Evolutionary conservation across 2,888 invertebrate genomes (phyloP).

Genomic region (Parapristionchus giblindavisi): DNA sequence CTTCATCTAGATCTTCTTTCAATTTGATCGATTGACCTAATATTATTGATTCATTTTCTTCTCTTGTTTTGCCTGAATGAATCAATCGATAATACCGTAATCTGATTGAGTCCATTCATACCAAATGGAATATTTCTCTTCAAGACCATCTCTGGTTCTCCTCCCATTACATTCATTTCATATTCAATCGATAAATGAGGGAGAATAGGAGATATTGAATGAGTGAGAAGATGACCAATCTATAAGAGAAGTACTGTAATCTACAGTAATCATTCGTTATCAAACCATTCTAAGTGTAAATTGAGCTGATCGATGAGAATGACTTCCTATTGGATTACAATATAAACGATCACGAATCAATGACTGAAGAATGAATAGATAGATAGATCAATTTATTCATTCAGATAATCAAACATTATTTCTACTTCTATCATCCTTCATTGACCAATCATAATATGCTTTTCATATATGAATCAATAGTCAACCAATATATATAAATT

Average conservation of each 20-base stretch:
- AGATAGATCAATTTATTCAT: not conserved
- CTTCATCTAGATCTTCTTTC: slow-evolving; percentile 33
- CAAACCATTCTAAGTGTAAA: slow-evolving; percentile 54
- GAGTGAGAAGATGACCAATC: slow-evolving; percentile 42
- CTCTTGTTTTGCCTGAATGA: not conserved
- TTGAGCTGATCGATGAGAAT: slow-evolving; percentile 58
- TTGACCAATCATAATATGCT: no score
- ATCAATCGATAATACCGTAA: not conserved
- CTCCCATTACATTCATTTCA: slow-evolving; percentile 51
- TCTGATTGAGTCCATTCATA: not conserved
- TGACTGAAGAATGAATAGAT: slow-evolving; percentile 50
- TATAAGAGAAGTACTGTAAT: not conserved
- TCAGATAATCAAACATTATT: no score
- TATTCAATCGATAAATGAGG: slow-evolving; percentile 65
- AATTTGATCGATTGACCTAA: not conserved
- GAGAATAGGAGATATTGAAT: slow-evolving; percentile 60
- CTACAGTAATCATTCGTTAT: not conserved
- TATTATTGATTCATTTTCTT: not conserved
- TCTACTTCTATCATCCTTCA: no score
- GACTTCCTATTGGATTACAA: slow-evolving; percentile 52
- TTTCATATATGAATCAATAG: no score
- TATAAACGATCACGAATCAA: slow-evolving; percentile 66
- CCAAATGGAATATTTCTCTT: not conserved
- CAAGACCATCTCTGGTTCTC: slow-evolving; percentile 41
- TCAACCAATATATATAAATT: no score